Base-by-base conservation (phyloP, 2,888 invertebrate genomes). In the Epinotia nisella region DNA sequence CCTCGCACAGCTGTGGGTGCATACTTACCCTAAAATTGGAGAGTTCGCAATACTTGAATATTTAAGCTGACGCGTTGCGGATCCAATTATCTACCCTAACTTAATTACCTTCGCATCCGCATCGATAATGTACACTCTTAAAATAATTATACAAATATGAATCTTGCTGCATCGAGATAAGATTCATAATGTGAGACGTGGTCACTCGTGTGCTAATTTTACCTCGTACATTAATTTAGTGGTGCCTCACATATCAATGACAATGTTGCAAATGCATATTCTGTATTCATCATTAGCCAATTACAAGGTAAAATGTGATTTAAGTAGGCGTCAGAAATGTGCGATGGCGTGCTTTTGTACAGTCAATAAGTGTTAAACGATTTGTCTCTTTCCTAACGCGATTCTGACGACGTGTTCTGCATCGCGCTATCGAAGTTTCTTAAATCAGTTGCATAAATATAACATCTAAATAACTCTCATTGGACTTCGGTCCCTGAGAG, bases 181-280 rank as follows among this genome's bases (percentile, higher is more conserved):
- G 39, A 5, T 53, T 17, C 39, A 9, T 29, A 55, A 39, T 39
- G 41, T 41, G 13, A n/a, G 7, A 21, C 5, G 21, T 35, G 53
- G 7, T n/a, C n/a, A 10, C 53, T 53, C 1, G 53, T 17, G n/a
- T 7, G 19, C 64, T 64, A 55, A 65, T 55, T 11, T 53, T 35
- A 55, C 17, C 17, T 35, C 17, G 17, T 35, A 39, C 65, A 21
- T 53, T 21, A 39, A 65, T 65, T 39, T 65, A 4, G 65, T 13
- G 53, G 19, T 15, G 10, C 45, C 65, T 53, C 53, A 65, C 53
- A 65, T 17, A 53, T 65, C 65, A 65, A 21, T 55, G 39, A 53
- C 64, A 51, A 29, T 35, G n/a, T 29, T 19, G 10, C 19, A 13
- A 41, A 61, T 45, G 39, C 59, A 55, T 39, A 10, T 53, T 19